Evolutionary conservation across 2,113 vertebrate species (phyloP), one percentile per base, ranked within the genome.

Genomic region (Equus przewalskii): DNA sequence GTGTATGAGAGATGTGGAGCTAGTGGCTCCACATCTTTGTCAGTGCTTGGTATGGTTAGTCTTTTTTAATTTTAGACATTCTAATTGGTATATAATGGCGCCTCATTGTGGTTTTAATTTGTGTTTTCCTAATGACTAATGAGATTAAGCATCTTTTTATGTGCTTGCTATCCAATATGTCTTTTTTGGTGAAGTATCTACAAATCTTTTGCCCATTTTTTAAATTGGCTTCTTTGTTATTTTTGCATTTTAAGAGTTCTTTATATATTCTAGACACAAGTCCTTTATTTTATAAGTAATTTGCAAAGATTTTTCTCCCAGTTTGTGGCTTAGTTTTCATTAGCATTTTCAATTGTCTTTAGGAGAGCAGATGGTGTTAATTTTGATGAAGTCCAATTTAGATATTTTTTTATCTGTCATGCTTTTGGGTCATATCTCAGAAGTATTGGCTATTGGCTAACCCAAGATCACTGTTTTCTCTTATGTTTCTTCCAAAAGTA

Each of bases 181-280:
- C 81, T 78, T 78, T 76, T 86, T n/a, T 85, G 46, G 18, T 80
- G 78, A 82, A 88, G 18, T 89, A 22, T 87, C 56, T 90, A 2
- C 49, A 90, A 28, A 79, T 83, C 28, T 82, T 89, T 94, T 94
- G 56, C n/a, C 44, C 26, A 5, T 70, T 94, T 95, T 70, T 26
- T 70, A 92, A 78, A 36, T 79, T 69, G 33, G 13, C 2, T 88
- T 49, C n/a, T 88, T 85, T 93, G 11, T 67, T 33, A 8, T 58
- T 88, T 94, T 86, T 81, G 12, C 36, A 67, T 94, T 89, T 87
- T 82, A 30, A 73, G 82, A 41, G 33, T 91, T 73, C 21, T 81
- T 80, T 81, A 56, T 72, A 58, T 49, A 54, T 73, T 89, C 67
- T 82, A 82, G 26, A n/a, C 81, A 65, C 44, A 82, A 33, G n/a